Conservation (phyloP, 2,888 invertebrate species). For the Pinctada fucata region DNA sequence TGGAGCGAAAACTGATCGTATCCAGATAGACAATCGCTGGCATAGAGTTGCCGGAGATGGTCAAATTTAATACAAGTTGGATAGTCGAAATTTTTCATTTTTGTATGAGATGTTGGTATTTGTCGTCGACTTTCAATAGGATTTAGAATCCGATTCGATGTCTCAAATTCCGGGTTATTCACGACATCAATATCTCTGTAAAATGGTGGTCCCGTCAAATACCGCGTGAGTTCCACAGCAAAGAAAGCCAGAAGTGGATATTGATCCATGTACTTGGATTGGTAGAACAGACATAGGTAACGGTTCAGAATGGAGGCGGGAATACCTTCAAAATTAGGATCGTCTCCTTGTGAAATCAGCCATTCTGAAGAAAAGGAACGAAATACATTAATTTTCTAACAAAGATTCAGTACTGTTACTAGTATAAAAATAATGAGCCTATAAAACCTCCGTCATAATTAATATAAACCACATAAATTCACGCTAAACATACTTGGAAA, state of each 20-base stretch:
- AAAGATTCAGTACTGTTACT: no score
- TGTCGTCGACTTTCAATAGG: not conserved
- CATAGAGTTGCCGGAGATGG: conserved; percentile 41
- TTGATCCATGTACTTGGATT: conserved; percentile 16
- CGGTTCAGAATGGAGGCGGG: conserved; percentile 32
- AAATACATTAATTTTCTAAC: no score
- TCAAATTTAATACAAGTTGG: conserved; percentile 24
- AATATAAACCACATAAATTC: no score
- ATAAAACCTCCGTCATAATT: no score
- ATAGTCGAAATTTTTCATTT: conserved; percentile 15
- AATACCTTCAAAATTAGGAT: conserved; percentile 40
- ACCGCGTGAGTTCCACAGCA: conserved; percentile 32
- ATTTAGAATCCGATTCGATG: conserved; percentile 31
- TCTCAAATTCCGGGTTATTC: conserved; percentile 32
- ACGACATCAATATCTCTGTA: conserved; percentile 38
- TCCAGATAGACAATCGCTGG: conserved; percentile 32
- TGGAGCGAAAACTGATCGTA: conserved; percentile 42
- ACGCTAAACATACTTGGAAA: no score
- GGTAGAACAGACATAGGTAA: conserved; percentile 32
- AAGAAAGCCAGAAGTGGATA: conserved; percentile 22
- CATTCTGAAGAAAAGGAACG: conserved; percentile 39
- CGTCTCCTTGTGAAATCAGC: conserved; percentile 38
- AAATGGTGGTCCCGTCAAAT: conserved; percentile 36
- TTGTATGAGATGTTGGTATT: not conserved
- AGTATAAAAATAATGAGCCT: no score